A percentile compares a stretch with the other conserved stretches of the same genome.
Conservation (phyloP, 1,140 invertebrate genomes). For the Drosophila tropicalis region DNA sequence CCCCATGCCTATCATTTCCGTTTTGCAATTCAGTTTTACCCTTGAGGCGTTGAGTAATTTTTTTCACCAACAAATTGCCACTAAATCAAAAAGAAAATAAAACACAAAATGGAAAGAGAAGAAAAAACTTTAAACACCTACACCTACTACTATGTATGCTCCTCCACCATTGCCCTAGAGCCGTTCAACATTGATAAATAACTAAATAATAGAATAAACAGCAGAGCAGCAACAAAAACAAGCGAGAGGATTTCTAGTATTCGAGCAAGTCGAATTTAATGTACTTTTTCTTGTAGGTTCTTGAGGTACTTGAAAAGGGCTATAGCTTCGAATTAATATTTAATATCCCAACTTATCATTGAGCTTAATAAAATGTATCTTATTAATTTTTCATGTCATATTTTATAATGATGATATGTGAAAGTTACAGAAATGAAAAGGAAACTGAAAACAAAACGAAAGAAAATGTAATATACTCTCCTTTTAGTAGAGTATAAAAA, state of each 20-base stretch:
- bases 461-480: not conserved
- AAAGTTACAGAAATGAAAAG: too few species aligned
- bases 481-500: slow-evolving; percentile 21
- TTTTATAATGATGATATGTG: too few species aligned
- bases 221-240: slow-evolving; percentile 21
- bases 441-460: too few species aligned
- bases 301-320: too few species aligned
- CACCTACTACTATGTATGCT: slow-evolving; percentile 22
- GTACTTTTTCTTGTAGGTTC: too few species aligned
- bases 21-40: slow-evolving; percentile 53
- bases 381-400: too few species aligned
- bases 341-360: not conserved
- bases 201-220: slow-evolving; percentile 77
- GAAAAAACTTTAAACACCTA: slow-evolving; percentile 44
- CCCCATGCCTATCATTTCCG: slow-evolving; percentile 46
- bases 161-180: slow-evolving; percentile 29
- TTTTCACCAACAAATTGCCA: slow-evolving; percentile 69
- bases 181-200: slow-evolving; percentile 66
- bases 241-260: too few species aligned
- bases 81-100: slow-evolving; percentile 63
- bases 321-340: too few species aligned
- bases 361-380: too few species aligned
- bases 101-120: slow-evolving; percentile 1
- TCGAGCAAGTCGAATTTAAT: too few species aligned
- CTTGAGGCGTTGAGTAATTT: slow-evolving; percentile 63